Evolutionary conservation across 2,797 vertebrate species (phyloP).

Genomic region (Neostethus bicornis): DNA sequence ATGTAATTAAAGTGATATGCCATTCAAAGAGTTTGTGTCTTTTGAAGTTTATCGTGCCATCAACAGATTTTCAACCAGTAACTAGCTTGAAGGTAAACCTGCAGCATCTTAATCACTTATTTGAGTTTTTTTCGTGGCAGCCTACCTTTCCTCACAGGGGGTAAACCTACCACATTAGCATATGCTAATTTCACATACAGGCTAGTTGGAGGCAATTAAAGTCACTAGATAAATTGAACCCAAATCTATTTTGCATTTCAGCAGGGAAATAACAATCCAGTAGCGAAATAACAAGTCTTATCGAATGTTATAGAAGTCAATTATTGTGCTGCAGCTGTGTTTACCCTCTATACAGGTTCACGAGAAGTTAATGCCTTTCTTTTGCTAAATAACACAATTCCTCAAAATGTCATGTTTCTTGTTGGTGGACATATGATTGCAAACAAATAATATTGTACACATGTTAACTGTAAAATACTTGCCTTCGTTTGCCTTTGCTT

Average conservation of each 20-base stretch:
- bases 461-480: slow-evolving; percentile 66
- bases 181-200: slow-evolving; percentile 27
- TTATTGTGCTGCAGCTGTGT: slow-evolving; percentile 27
- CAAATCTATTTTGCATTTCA: slow-evolving; percentile 36
- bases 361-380: slow-evolving; percentile 22
- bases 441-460: slow-evolving; percentile 66
- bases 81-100: slow-evolving; percentile 28
- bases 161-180: slow-evolving; percentile 29
- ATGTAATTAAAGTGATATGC: slow-evolving; percentile 38
- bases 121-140: slow-evolving; percentile 29
- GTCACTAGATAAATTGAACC: slow-evolving; percentile 32
- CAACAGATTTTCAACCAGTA: slow-evolving; percentile 1
- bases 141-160: slow-evolving; percentile 45
- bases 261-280: slow-evolving; percentile 48
- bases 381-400: slow-evolving; percentile 39
- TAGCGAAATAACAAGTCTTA: slow-evolving; percentile 39
- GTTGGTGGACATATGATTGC: slow-evolving; percentile 38
- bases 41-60: slow-evolving; percentile 24
- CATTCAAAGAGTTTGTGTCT: slow-evolving; percentile 35
- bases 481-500: slow-evolving; percentile 50
- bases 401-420: slow-evolving; percentile 42
- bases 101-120: slow-evolving; percentile 23
- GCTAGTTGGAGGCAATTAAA: slow-evolving; percentile 33
- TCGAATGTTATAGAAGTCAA: slow-evolving; percentile 34
- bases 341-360: slow-evolving; percentile 23